Evolutionary conservation across 2,888 invertebrate species (phyloP).

Genomic region (Nowickia ferox): DNA sequence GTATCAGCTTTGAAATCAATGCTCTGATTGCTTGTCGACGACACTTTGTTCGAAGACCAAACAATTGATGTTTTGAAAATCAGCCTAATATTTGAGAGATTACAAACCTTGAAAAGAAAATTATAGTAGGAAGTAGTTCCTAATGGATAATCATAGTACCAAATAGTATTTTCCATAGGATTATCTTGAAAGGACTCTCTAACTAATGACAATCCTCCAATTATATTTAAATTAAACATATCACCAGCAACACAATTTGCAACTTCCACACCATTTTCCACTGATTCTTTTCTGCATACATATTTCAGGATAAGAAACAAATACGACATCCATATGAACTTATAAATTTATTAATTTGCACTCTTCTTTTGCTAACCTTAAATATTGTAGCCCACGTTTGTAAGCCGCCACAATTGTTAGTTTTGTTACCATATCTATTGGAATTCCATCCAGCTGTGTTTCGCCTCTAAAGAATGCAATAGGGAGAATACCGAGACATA

Average conservation of each 20-base stretch:
- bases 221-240: neutral
- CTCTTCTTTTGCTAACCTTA: conserved; percentile 24
- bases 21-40: no score
- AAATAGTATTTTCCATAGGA: conserved; percentile 50
- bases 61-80: no score
- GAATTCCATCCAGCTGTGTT: conserved; percentile 89
- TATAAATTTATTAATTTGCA: neutral
- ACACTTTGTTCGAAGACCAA: no score
- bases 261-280: conserved; percentile 31
- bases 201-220: neutral
- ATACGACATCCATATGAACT: no score
- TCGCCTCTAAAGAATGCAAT: conserved; percentile 86
- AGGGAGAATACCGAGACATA: conserved; percentile 89
- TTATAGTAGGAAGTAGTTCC: neutral
- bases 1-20: no score
- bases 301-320: no score
- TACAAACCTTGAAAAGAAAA: conserved; percentile 20
- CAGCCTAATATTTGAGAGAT: neutral
- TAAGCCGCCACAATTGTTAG: conserved; percentile 88
- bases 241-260: conserved; percentile 29
- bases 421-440: conserved; percentile 91
- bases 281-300: conserved; percentile 16
- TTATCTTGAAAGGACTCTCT: neutral
- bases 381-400: conserved; percentile 85
- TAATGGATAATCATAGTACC: conserved; percentile 4